Evolutionary conservation across 2,888 invertebrate species (phyloP).

Genomic region (Drosophila niveifrons): DNA sequence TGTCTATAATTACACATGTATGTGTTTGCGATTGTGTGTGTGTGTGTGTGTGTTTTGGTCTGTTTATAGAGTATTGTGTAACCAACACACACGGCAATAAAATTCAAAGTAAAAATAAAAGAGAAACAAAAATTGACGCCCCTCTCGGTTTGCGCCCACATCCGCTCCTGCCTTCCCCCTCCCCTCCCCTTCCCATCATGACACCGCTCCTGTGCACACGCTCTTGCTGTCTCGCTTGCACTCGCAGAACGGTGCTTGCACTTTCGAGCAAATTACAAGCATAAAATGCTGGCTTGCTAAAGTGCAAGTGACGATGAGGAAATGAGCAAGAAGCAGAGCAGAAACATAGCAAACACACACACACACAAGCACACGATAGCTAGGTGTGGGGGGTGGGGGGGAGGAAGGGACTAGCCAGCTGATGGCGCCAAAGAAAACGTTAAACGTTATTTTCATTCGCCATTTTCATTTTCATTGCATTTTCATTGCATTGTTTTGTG

Average conservation of each 20-base stretch:
- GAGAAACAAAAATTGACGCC: conserved; percentile 33
- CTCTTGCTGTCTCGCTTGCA: conserved; percentile 12
- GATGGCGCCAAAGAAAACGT: conserved; percentile 74
- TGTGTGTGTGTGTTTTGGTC: conserved; percentile 50
- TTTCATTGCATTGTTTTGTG: conserved; percentile 68
- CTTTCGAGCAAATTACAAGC: conserved; percentile 54
- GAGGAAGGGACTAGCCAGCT: conserved; percentile 5
- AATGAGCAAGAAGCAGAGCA: conserved; percentile 10
- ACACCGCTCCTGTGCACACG: background rate
- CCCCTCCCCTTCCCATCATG: no score
- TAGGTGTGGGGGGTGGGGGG: background rate
- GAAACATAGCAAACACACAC: background rate
- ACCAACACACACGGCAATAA: conserved; percentile 58
- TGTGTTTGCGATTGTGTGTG: conserved; percentile 38
- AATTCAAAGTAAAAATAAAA: conserved; percentile 63
- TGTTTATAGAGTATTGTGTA: conserved; percentile 64
- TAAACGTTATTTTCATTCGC: conserved; percentile 74
- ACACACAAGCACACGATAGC: background rate
- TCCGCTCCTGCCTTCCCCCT: background rate
- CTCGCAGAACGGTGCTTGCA: conserved; percentile 13
- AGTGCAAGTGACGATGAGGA: conserved; percentile 61
- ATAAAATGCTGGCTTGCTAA: conserved; percentile 54
- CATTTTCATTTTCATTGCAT: conserved; percentile 68
- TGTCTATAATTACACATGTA: conserved; percentile 69
- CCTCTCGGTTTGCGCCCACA: background rate